Conservation (phyloP, 2,113 vertebrate genomes). For the Todiramphus chloris region DNA sequence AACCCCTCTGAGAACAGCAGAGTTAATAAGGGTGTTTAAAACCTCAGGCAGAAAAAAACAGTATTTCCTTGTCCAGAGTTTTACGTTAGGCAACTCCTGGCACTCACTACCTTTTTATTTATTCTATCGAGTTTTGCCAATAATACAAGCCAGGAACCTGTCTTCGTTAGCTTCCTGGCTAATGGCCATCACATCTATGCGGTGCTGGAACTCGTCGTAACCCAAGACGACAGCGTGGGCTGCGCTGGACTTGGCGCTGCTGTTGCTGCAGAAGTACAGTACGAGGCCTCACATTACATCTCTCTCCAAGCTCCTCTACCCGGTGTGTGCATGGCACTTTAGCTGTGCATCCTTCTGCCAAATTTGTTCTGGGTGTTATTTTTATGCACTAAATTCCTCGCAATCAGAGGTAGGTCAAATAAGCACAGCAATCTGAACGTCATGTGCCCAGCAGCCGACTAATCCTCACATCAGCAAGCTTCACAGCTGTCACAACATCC, state of each 20-base stretch:
- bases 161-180: neutral
- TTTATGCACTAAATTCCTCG: conserved; percentile 36
- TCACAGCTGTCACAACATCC: conserved; percentile 30
- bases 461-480: conserved; percentile 40
- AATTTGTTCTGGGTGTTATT: conserved; percentile 46
- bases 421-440: conserved; percentile 48
- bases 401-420: conserved; percentile 58
- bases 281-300: neutral
- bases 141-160: conserved; percentile 46
- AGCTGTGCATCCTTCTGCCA: neutral
- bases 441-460: conserved; percentile 47
- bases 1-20: neutral
- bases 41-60: neutral
- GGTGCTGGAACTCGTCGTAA: neutral
- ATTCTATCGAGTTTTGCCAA: conserved; percentile 33
- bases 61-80: neutral
- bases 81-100: neutral
- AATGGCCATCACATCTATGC: neutral
- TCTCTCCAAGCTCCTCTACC: neutral
- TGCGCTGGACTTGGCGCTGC: neutral
- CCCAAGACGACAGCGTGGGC: neutral
- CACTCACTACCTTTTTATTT: neutral
- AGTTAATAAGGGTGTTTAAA: neutral
- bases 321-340: neutral
- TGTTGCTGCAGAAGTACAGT: neutral